These are phyloP conservation scores for Acrossocheilus wenchowensis DNA, from an alignment of 2,797 vertebrate species.

Conservation along the genomic window DNA sequence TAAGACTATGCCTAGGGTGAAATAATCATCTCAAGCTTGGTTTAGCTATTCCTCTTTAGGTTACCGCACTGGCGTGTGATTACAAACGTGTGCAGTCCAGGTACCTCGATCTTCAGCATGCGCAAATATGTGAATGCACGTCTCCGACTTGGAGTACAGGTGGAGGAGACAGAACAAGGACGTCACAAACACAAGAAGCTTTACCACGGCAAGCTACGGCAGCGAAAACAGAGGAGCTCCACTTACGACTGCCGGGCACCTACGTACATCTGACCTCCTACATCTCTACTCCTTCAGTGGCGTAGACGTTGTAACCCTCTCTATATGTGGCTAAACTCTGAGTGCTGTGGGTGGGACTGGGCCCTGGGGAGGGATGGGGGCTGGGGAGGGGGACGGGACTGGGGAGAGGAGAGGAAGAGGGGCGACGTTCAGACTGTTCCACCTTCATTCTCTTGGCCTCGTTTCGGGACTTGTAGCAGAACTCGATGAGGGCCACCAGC, in stretches of 20 bases:
- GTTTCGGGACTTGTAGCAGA: slow-evolving; percentile 99
- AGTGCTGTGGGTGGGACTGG: slow-evolving; percentile 99
- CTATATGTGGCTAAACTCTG: slow-evolving; percentile 99
- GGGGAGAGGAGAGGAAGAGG: slow-evolving; percentile 86
- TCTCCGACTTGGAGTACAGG: slow-evolving; percentile 53
- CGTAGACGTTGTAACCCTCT: slow-evolving; percentile 99
- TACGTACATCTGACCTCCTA: slow-evolving; percentile 84
- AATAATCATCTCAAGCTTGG: slow-evolving; percentile 13
- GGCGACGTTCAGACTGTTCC: slow-evolving; percentile 87
- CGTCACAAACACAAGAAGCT: slow-evolving; percentile 64
- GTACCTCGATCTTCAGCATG: slow-evolving; percentile 44
- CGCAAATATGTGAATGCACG: slow-evolving; percentile 51
- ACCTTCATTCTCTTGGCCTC: slow-evolving; percentile 99
- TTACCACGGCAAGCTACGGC: slow-evolving; percentile 62
- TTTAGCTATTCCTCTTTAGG: slow-evolving; percentile 2
- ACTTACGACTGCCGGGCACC: slow-evolving; percentile 61
- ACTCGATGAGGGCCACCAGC: slow-evolving; percentile 99
- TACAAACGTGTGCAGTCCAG: slow-evolving; percentile 35
- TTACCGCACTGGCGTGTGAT: slow-evolving; percentile 10
- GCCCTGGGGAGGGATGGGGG: slow-evolving; percentile 86
- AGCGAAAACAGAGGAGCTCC: slow-evolving; percentile 59
- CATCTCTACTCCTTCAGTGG: slow-evolving; percentile 99
- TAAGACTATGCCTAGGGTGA: slow-evolving; percentile 5
- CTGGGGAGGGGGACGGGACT: slow-evolving; percentile 87
- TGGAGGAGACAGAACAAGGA: slow-evolving; percentile 57